Base-by-base conservation (phyloP, 2,113 vertebrate genomes). In the Chaetops frenatus region DNA sequence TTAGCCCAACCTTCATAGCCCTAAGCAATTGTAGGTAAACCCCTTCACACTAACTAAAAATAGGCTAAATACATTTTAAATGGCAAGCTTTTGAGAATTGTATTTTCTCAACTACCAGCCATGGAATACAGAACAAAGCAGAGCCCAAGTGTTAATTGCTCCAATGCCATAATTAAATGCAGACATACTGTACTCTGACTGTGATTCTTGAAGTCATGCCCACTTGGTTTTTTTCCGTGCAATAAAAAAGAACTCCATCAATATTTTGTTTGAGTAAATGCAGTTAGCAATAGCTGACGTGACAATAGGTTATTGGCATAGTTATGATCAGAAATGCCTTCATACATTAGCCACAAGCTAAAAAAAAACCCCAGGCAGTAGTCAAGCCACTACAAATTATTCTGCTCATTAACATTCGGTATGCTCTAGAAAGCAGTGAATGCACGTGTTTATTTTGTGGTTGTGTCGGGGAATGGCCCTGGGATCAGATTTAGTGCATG, bases 161-260 rank as follows among this genome's bases (percentile, higher is more conserved):
- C 82, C 95, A 96, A 58, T 58, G n/a, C 51, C 56, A 27, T 96
- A 97, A 97, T 96, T 96, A 96, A 96, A 97, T 92, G 92, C 96
- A 97, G 94, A 90, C 95, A 81, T 93, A 96, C 93, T 96, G 92
- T 96, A 94, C 92, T 74, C 90, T 67, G 92, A 93, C 87, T 96
- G 94, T 92, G 96, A 92, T 95, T 96, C 94, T 96, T 96, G 96
- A 97, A 96, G 96, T 71, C 82, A 53, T 96, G 93, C 94, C 94
- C 94, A 95, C 53, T 96, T 51, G 25, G 0, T 42, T 85, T 95
- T 91, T 92, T 95, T 88, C 50, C 14, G 2, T 83, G 81, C 79
- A 86, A 67, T 95, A 94, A 96, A 96, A 94, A 80, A 77, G 78
- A 91, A 70, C 91, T 66, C 91, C 64, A 81, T 86, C 90, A 71